Evolutionary conservation across 2,113 vertebrate species (phyloP).

Genomic region (Nothobranchius kuhntae): DNA sequence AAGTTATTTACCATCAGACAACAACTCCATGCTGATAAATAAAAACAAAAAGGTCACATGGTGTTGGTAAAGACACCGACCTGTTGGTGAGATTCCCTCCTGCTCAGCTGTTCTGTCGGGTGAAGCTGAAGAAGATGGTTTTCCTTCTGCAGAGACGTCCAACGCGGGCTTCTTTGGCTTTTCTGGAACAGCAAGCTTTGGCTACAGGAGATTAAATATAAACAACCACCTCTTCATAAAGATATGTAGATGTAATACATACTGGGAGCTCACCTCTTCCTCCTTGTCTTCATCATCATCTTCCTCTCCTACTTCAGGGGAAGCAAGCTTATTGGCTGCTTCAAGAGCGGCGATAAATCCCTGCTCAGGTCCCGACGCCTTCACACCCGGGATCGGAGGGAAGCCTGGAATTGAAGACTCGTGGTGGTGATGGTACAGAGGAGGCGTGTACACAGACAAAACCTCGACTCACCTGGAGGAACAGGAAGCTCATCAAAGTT

Average conservation of each 20-base stretch:
- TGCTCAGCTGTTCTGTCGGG: constrained; percentile 48
- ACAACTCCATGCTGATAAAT: not conserved
- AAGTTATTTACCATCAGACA: too few relatives aligned
- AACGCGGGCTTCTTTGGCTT: constrained; percentile 62
- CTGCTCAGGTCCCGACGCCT: constrained; percentile 63
- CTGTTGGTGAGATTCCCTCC: constrained; percentile 58
- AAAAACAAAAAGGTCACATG: not conserved
- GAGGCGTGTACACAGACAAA: too few relatives aligned
- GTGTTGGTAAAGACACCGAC: constrained; percentile 40
- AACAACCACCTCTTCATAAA: not conserved
- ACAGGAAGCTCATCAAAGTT: constrained; percentile 90
- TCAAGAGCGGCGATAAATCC: constrained; percentile 83
- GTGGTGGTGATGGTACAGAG: too few relatives aligned
- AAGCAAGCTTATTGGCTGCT: constrained; percentile 82
- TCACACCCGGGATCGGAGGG: constrained; percentile 91
- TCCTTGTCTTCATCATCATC: constrained; percentile 77
- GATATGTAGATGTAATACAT: accelerated
- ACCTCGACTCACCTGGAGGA: constrained; percentile 84
- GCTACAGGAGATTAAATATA: constrained; percentile 14
- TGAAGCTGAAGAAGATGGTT: constrained; percentile 56
- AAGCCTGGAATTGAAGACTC: constrained; percentile 80
- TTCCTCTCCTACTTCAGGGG: constrained; percentile 70
- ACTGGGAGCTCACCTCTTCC: constrained; percentile 58
- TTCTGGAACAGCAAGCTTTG: constrained; percentile 39
- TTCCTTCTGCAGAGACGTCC: constrained; percentile 41